Base-by-base conservation (phyloP, 2,797 vertebrate genomes). In the Paramormyrops hopkinsi region DNA sequence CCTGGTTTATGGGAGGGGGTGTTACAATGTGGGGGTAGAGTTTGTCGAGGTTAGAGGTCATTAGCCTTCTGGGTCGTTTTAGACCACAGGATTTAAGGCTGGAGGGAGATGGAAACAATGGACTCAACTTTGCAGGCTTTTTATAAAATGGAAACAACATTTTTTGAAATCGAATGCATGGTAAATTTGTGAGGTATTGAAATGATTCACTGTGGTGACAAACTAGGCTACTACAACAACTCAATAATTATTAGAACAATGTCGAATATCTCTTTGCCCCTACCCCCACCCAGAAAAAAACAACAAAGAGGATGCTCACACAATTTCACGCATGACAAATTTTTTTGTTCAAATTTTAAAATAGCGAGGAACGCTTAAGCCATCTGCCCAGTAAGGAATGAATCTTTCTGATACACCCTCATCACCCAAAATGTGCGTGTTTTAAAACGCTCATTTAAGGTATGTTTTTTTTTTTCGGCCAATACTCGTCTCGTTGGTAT, bases 21-120 rank as follows among this genome's bases (percentile, higher is more conserved):
- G 65, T 84, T 22, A 76, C 89, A 88, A 12, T 50, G 94, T 95
- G 95, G 96, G 96, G 96, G 95, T 93, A 95, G 95, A 92, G 92
- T 94, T 92, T 93, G 87, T 94, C 51, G 90, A 92, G 97, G 96
- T 97, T 94, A 95, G 89, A 96, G 97, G 97, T 97, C 97, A 97
- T 93, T 93, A 96, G 95, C 96, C 95, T 95, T 95, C 95, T 95
- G 95, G 94, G 94, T 95, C 94, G 94, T 95, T 93, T 94, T 94
- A 95, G 96, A 95, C 95, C 96, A 94, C 92, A 92, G 92, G 91
- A 92, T 93, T 92, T 89, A 92, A 90, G 59, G 89, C 86, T 87
- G 90, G 56, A 91, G 88, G 90, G 89, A 91, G 53, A 87, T 76
- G 44, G 37, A 90, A 65, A 79, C 73, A 90, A 88, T 29, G 1